Base-by-base conservation (phyloP, 2,888 invertebrate genomes). In the Polia nebulosa region DNA sequence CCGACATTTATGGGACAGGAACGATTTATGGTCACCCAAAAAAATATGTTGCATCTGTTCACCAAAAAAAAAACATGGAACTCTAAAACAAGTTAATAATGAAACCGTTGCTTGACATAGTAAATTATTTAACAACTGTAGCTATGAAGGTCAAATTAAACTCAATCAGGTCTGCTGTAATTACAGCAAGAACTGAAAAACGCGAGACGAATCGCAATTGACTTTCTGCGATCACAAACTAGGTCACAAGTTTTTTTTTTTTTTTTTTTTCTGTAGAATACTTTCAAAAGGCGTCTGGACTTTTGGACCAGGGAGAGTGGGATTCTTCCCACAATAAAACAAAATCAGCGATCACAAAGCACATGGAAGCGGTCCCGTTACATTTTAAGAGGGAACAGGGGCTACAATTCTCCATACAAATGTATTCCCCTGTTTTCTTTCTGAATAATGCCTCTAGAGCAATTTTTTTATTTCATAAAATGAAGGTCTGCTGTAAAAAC, bases 1-100 rank as follows among this genome's bases (percentile, higher is more conserved):
- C 66, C 47, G 83, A 81, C 75, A 34, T 81, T 80, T 82, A 82
- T 68, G 58, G 49, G 53, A 55, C 44, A 39, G 25, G 39, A 70
- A 59, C 44, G 61, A 73, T 82, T 79, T 81, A 78, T 70, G 62
- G 45, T 39, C 29, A 39, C 39, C 39, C 47, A 29, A 32, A 65
- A 60, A 53, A 66, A 47, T 52, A 47, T 47, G 15, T 74, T 56
- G 51, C 13, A 57, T 11, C 20, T 49, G 60, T 17, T 36, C 29
- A 45, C 25, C 32, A 25, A 44, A 72, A 20, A 45, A 55, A 60
- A 63, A 62, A 44, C 27, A 36, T 27, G n/a, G 32, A 41, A 41
- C 13, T 36, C 3, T 11, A 11, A 36, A 47, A 39, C 44, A 3
- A 44, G 52, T 60, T 52, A 20, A 61, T 57, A 34, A 60, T 51